These are phyloP conservation scores for Mus musculus DNA, from an alignment of 2,113 vertebrate genomes.

Conservation along the genomic window GRCm39 chr11:87158001-87158500, in stretches of 20 bases:
- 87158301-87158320: neutral
- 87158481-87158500: neutral
- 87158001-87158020: neutral
- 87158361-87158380: neutral
- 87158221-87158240: neutral
- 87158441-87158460: neutral
- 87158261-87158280: neutral
- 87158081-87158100: neutral
- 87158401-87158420: neutral
- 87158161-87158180: no score
- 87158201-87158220: no score
- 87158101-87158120: neutral
- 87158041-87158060: neutral
- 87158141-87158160: neutral
- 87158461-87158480: neutral
- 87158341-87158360: neutral
- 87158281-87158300: neutral
- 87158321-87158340: neutral
- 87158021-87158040: neutral
- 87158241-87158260: neutral
- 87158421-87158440: neutral
- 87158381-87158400: neutral
- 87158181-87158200: no score
- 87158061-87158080: no score
- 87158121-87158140: fast-evolving